Conservation (phyloP, 2,113 vertebrate genomes). For the Chrysemys picta region DNA sequence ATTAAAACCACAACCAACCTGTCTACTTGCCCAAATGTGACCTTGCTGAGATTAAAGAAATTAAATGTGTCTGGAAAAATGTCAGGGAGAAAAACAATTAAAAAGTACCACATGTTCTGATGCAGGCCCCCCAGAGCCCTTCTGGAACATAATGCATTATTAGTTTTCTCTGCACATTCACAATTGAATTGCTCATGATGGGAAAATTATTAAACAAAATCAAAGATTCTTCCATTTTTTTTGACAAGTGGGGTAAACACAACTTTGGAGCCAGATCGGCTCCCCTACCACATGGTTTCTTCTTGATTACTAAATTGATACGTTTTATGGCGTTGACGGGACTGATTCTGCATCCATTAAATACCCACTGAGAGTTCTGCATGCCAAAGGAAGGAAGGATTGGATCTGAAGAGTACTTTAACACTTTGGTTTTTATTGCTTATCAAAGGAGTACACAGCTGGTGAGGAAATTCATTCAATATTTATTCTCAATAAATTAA, state of each 20-base stretch:
- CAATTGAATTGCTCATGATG: background rate
- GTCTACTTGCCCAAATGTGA: conserved; percentile 29
- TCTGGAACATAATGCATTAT: background rate
- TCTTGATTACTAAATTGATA: background rate
- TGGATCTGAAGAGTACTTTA: background rate
- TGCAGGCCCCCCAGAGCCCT: background rate
- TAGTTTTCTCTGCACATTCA: background rate
- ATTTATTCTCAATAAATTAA: background rate
- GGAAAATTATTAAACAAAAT: background rate
- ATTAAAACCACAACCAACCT: conserved; percentile 17
- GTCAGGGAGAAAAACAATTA: background rate
- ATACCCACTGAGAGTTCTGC: background rate
- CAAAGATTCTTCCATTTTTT: background rate
- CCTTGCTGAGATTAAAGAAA: conserved; percentile 7
- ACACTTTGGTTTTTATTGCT: background rate
- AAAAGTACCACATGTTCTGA: background rate
- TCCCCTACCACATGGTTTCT: fast-evolving
- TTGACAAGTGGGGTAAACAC: background rate
- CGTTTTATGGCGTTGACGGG: fast-evolving
- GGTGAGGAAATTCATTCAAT: background rate
- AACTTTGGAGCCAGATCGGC: background rate
- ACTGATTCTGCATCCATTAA: fast-evolving
- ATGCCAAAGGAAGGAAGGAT: background rate
- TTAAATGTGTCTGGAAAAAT: background rate
- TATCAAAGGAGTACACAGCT: background rate